Evolutionary conservation across 1,140 invertebrate species (phyloP), one percentile per base, ranked within the genome.

Genomic region (Drosophila lacteicornis): DNA sequence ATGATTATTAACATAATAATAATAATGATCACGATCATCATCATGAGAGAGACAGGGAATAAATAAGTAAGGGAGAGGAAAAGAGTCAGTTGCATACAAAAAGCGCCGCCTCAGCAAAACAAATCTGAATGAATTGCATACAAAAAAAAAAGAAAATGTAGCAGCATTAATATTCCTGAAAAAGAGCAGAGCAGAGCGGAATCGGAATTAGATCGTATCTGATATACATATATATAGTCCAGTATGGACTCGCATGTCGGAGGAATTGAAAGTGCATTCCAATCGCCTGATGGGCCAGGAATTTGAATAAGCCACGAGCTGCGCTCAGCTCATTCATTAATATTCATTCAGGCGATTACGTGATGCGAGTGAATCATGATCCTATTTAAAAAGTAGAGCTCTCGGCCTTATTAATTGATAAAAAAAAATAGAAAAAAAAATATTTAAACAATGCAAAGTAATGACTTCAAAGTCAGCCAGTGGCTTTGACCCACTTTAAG

Each of bases 71-170:
- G n/a, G 17, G 8, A 56, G 17, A 56, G 22, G 40, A 15, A 57
- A 0, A 40, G 33, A 40, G 51, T 43, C 12, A 36, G 45, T 36
- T 22, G 17, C 25, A 66, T 46, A 30, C 22, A 46, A 75, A 75
- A 85, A 81, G 68, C 49, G 83, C 67, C 83, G 70, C 53, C 63
- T 38, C 47, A 59, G 45, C 57, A 36, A 56, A 67, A 63, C 55
- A 74, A 80, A 55, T 63, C 70, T 83, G 68, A 87, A 88, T 88
- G 80, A 80, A 76, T 65, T 71, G 70, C 79, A 79, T 67, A 71
- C 77, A 74, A 38, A 38, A 38, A 43, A 9, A 43, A 42, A 2
- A 8, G 17, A n/a, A 84, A 80, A 63, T 80, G 60, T 46, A 15
- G 68, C 19, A 43, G 43, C 70, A 85, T 87, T 87, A 71, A 85